Percentiles rank a stretch among this genome's conserved stretches.
phyloP scores from a whole-genome alignment of 1,140 invertebrate genomes.

The Drosophila parvula region DNA sequence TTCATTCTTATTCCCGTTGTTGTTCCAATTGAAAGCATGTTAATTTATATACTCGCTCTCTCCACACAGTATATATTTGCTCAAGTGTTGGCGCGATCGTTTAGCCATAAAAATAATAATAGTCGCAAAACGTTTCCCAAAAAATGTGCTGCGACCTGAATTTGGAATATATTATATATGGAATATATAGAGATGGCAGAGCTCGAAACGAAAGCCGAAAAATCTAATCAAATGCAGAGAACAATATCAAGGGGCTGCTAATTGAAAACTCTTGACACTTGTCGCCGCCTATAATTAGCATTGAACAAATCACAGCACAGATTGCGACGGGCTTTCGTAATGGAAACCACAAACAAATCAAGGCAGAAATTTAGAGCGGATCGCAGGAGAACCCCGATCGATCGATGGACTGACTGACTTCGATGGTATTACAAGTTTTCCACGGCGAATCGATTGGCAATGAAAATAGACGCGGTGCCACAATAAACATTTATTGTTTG shows the following conservation, averaged over 20 bases:
- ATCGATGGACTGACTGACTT: background rate
- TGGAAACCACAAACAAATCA: conserved; percentile 52
- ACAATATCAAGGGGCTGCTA: conserved; percentile 52
- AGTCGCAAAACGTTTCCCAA: conserved; percentile 49
- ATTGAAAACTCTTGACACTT: conserved; percentile 72
- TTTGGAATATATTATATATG: background rate
- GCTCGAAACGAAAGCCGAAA: conserved; percentile 19
- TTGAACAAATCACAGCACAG: conserved; percentile 50
- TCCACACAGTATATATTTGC: conserved; percentile 26
- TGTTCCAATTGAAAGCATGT: conserved; percentile 47
- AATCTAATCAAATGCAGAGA: conserved; percentile 41
- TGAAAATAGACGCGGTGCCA: conserved; percentile 60
- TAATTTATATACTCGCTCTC: conserved; percentile 42
- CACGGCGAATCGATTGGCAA: conserved; percentile 72
- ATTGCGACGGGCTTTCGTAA: conserved; percentile 37
- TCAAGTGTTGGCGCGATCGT: conserved; percentile 61
- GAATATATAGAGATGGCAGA: background rate
- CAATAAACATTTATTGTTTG: conserved; percentile 79
- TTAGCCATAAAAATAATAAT: conserved; percentile 58
- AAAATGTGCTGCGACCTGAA: conserved; percentile 38
- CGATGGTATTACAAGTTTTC: conserved; percentile 42
- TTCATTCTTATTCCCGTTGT: conserved; percentile 34
- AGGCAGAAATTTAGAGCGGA: conserved; percentile 37
- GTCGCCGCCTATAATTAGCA: conserved; percentile 38
- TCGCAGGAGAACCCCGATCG: conserved; percentile 14